phyloP scores from a whole-genome alignment of 2,888 invertebrate genomes.

The Nudaria mundana region DNA sequence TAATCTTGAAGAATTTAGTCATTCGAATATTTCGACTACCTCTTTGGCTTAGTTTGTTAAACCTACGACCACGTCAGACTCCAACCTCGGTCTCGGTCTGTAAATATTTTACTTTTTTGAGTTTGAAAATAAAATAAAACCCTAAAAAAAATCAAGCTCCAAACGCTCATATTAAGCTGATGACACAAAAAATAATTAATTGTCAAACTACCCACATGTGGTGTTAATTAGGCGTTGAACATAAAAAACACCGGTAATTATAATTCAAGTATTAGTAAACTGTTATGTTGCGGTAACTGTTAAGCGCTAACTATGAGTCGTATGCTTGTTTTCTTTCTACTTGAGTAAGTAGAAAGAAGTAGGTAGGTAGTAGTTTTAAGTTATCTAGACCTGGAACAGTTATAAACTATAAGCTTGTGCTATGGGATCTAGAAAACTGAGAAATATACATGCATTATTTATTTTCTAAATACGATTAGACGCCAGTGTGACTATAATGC shows the following conservation, averaged over 20 bases:
- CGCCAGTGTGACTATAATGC: no score
- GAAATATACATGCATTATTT: no score
- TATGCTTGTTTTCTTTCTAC: background rate
- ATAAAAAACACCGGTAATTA: constrained; percentile 43
- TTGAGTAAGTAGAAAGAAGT: background rate
- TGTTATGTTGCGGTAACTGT: background rate
- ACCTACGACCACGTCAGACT: no score
- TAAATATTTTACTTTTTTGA: background rate
- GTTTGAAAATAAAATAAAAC: background rate
- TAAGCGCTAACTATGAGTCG: background rate
- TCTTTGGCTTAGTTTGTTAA: no score
- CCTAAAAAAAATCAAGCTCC: no score
- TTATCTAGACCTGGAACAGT: background rate
- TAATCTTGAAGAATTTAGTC: constrained; percentile 9
- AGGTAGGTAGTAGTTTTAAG: no score
- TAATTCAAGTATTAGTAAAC: constrained; percentile 18
- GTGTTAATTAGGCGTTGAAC: constrained; percentile 56
- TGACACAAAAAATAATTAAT: constrained; percentile 43
- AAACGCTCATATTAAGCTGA: background rate
- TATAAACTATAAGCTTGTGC: background rate
- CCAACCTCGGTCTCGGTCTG: no score
- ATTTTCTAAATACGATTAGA: no score
- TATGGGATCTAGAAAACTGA: no score
- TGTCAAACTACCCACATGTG: constrained; percentile 61
- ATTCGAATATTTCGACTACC: background rate